Evolutionary conservation across 2,797 vertebrate species (phyloP), one percentile per base, ranked within the genome.

Genomic region (Alfaro cultratus): DNA sequence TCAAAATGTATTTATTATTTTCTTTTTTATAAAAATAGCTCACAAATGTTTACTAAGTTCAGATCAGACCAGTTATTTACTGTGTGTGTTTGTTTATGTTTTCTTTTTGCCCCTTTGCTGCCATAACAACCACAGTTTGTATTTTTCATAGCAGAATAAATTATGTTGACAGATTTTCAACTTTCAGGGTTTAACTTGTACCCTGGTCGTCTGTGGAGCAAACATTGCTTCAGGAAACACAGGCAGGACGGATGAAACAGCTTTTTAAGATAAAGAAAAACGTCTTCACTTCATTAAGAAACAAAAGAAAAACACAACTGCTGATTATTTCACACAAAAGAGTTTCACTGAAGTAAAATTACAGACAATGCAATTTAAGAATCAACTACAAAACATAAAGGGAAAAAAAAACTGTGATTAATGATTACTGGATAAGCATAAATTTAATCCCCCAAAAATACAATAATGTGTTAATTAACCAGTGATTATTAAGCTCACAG

Each of bases 221-320:
- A 53, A 75, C 70, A 74, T 46, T 85, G 80, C 81, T 80, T 45
- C 53, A 79, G 77, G 71, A 79, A 88, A 77, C 74, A 83, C 77
- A 86, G 68, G 83, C 57, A 41, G 68, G 78, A 62, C 31, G 36
- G 11, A 75, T 71, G 78, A 80, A 88, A 84, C 43, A 74, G 75
- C 47, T 79, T 83, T 91, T 84, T 26, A 78, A 9, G 41, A 47
- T 31, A 47, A 84, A 80, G 78, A 82, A 70, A 73, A 57, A 78
- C 70, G 29, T 16, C 5, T 29, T 29, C 29, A 71, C 68, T 71
- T n/a, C 26, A 70, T 15, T n/a, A 70, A 41, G 16, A 43, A 45
- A 70, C 23, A 13, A 70, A 13, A 16, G 41, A 45, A 45, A 71
- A 71, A 46, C 39, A 23, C 39, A 70, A 43, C 4, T 71, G 41